A percentile compares a stretch with the other conserved stretches of the same genome.
Evolutionary conservation across 2,888 invertebrate species (phyloP).

Genomic region (Petrophora chlorosata): DNA sequence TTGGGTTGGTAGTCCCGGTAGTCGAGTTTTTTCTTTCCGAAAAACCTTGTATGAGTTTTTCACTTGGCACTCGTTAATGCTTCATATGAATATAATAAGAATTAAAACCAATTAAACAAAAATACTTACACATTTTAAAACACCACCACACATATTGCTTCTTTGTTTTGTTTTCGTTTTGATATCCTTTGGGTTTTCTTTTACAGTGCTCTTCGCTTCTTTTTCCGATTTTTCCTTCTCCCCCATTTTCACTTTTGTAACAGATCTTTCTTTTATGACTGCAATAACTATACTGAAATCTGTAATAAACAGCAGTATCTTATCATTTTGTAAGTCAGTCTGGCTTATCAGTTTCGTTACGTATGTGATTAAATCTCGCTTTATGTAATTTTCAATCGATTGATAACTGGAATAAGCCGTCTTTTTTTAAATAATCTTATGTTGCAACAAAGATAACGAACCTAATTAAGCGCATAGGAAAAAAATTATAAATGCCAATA

Average conservation of each 20-base stretch:
- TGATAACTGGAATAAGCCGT: neutral
- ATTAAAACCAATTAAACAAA: neutral
- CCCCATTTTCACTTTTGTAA: constrained; percentile 20
- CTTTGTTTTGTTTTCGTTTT: neutral
- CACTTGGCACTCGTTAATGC: too few relatives aligned
- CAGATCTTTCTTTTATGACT: constrained; percentile 4
- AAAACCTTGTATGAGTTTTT: too few relatives aligned
- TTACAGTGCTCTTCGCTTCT: constrained; percentile 12
- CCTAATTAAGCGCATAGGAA: too few relatives aligned
- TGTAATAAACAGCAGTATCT: neutral
- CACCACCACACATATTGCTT: constrained; percentile 1
- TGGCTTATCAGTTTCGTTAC: constrained; percentile 7
- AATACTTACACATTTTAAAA: constrained; percentile 28
- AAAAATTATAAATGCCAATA: too few relatives aligned
- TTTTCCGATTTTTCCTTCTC: constrained; percentile 21
- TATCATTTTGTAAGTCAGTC: constrained; percentile 2
- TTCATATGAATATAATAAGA: too few relatives aligned
- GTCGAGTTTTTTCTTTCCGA: too few relatives aligned
- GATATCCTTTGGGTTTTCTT: constrained; percentile 5
- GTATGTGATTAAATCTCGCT: constrained; percentile 25
- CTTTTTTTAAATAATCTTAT: too few relatives aligned
- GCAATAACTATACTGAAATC: constrained; percentile 17
- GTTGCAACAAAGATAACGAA: too few relatives aligned
- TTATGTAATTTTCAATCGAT: constrained; percentile 36
- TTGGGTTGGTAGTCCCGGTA: too few relatives aligned